phyloP scores from a whole-genome alignment of 2,113 vertebrate genomes.

The Albula goreensis region DNA sequence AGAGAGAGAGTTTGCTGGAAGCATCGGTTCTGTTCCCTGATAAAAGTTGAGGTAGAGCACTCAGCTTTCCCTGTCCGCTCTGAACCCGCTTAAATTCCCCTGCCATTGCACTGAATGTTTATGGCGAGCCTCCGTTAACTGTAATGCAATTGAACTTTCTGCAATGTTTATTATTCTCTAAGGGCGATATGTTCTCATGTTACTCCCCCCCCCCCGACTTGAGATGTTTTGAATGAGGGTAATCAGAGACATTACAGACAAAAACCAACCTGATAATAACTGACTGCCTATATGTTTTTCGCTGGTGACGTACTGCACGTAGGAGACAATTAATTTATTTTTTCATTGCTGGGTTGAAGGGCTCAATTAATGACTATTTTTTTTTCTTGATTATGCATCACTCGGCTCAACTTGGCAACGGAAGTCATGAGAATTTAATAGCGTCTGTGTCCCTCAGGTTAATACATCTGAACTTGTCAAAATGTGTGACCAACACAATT shows the following conservation, averaged over 20 bases:
- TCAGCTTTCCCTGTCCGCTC: conserved; percentile 88
- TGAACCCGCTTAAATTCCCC: conserved; percentile 84
- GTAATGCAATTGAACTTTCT: conserved; percentile 89
- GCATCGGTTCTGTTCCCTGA: conserved; percentile 63
- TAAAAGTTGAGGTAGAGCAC: conserved; percentile 81
- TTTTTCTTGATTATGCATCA: not conserved
- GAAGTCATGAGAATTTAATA: not conserved
- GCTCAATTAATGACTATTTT: not conserved
- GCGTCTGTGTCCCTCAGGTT: not conserved
- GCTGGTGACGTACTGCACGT: not conserved
- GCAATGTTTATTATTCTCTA: conserved; percentile 91
- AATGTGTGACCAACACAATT: conserved; percentile 9
- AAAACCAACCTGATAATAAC: too few species aligned
- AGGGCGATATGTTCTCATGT: conserved; percentile 82
- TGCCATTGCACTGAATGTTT: conserved; percentile 96
- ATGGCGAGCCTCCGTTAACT: conserved; percentile 95
- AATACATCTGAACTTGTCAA: conserved; percentile 5
- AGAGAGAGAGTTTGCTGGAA: not conserved
- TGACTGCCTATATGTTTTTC: not conserved
- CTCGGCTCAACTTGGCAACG: not conserved
- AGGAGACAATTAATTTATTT: not conserved
- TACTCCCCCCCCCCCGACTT: not conserved
- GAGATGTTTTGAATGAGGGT: too few species aligned
- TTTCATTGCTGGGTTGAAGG: not conserved
- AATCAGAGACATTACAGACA: too few species aligned